Evolutionary conservation across 1,140 invertebrate genomes (phyloP).

Genomic region (Dendroctonus ponderosae): DNA sequence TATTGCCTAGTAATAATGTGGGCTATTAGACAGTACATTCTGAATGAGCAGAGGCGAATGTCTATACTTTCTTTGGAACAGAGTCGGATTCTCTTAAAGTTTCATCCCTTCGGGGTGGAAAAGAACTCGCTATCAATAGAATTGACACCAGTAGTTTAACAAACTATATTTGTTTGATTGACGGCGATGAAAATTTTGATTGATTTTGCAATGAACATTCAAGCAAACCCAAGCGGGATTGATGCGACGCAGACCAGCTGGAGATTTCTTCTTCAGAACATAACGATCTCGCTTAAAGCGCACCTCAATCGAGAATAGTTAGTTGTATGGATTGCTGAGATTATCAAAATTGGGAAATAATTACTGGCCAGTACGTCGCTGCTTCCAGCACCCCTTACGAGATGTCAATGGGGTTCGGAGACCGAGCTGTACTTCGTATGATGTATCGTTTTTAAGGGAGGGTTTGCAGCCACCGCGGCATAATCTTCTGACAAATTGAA

Average conservation of each 20-base stretch:
- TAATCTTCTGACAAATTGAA: constrained; percentile 54
- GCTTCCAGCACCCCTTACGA: constrained; percentile 17
- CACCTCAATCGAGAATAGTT: too few relatives aligned
- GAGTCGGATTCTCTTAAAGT: constrained; percentile 10
- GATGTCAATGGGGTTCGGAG: constrained; percentile 34
- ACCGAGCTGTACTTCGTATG: constrained; percentile 43
- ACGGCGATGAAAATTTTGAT: too few relatives aligned
- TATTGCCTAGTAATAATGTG: constrained; percentile 35
- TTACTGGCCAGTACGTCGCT: constrained; percentile 13
- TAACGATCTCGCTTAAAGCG: too few relatives aligned
- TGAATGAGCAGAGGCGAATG: constrained; percentile 10
- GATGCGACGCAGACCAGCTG: too few relatives aligned
- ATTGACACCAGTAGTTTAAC: too few relatives aligned
- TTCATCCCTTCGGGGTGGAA: neutral
- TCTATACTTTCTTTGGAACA: constrained; percentile 12
- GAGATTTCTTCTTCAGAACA: too few relatives aligned
- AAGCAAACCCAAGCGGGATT: too few relatives aligned
- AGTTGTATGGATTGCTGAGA: too few relatives aligned
- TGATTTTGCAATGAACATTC: too few relatives aligned
- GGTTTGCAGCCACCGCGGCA: constrained; percentile 50
- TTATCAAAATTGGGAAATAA: neutral
- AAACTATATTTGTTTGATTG: too few relatives aligned
- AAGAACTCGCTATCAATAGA: too few relatives aligned
- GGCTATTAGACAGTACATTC: constrained; percentile 34
- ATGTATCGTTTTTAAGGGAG: constrained; percentile 50